Percentiles rank a stretch among this genome's conserved stretches.
These are phyloP conservation scores for Omphaloscelis lunosa DNA, from an alignment of 2,888 invertebrate genomes.

Conservation along the genomic window DNA sequence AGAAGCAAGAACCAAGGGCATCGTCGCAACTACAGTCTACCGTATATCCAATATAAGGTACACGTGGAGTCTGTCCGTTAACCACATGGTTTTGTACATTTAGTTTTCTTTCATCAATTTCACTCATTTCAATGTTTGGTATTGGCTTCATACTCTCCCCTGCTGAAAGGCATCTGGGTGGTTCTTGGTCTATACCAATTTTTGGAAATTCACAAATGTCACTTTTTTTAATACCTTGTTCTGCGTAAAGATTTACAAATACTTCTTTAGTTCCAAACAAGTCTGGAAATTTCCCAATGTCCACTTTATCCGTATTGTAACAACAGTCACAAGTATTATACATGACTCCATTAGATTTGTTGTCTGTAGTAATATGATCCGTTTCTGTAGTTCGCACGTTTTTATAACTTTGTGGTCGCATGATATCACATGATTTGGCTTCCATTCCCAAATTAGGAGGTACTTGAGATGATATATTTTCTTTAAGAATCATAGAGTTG, in stretches of 20 bases:
- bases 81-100: background rate
- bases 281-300: conserved; percentile 27
- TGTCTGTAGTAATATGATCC: conserved; percentile 53
- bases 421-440: conserved; percentile 75
- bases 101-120: conserved; percentile 1
- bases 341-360: conserved; percentile 54
- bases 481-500: conserved; percentile 55
- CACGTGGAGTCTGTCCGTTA: background rate
- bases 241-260: conserved; percentile 60
- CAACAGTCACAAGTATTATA: conserved; percentile 66
- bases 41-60: conserved; percentile 79
- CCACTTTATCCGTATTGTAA: conserved; percentile 35
- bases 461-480: conserved; percentile 74
- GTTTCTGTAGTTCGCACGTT: conserved; percentile 64
- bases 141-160: conserved; percentile 19
- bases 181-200: background rate
- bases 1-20: conserved; percentile 74
- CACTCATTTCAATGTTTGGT: conserved; percentile 9
- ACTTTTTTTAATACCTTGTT: conserved; percentile 27
- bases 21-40: conserved; percentile 79
- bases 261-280: conserved; percentile 56
- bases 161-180: background rate
- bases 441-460: conserved; percentile 66
- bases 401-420: conserved; percentile 57
- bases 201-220: conserved; percentile 2